Percentiles rank a stretch among this genome's conserved stretches.
phyloP scores from a whole-genome alignment of 1,140 invertebrate species.

The Zaprionus capensis region DNA sequence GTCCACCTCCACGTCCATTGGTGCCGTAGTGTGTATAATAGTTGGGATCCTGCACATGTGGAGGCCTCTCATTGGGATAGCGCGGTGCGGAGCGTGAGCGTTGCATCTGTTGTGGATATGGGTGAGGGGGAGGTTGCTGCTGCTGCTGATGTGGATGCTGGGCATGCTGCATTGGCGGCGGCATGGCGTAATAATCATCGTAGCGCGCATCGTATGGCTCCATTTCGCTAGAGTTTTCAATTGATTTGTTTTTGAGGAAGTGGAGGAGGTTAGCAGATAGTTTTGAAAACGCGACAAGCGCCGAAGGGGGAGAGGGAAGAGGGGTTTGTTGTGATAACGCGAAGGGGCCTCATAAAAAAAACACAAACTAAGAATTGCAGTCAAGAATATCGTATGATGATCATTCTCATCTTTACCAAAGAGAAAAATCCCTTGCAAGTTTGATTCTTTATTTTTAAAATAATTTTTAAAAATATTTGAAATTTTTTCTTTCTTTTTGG shows the following conservation, averaged over 20 bases:
- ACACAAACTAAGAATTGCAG: background rate
- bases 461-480: background rate
- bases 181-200: slow-evolving; percentile 71
- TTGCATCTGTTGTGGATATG: slow-evolving; percentile 60
- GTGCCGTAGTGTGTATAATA: slow-evolving; percentile 70
- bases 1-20: slow-evolving; percentile 6
- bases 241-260: slow-evolving; percentile 35
- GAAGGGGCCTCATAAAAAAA: background rate
- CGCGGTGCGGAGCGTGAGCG: slow-evolving; percentile 71
- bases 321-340: background rate
- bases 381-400: background rate
- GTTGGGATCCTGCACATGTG: slow-evolving; percentile 65
- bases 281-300: slow-evolving; percentile 11
- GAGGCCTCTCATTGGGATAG: slow-evolving; percentile 71
- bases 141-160: slow-evolving; percentile 1
- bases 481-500: background rate
- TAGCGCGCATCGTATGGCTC: slow-evolving; percentile 81
- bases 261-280: slow-evolving; percentile 46
- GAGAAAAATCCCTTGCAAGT: too few species aligned
- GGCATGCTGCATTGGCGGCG: slow-evolving; percentile 41
- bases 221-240: slow-evolving; percentile 80
- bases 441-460: background rate
- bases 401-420: too few species aligned
- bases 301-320: background rate
- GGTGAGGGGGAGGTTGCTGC: slow-evolving; percentile 23